Base-by-base conservation (phyloP, 1,140 invertebrate species). In the Drosophila burlai region DNA sequence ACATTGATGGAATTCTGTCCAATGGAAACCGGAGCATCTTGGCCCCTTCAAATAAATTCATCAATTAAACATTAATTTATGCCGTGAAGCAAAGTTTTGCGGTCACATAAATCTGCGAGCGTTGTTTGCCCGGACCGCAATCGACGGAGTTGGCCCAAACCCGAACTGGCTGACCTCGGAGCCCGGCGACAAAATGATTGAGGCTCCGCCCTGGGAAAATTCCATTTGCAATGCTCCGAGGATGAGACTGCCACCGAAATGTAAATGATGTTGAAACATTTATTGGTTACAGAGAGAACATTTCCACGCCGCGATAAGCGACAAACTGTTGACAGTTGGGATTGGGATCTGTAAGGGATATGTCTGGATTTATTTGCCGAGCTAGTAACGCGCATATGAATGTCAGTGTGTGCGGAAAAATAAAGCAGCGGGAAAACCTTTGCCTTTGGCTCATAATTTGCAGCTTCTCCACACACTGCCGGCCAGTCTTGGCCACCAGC, bases 51-150 rank as follows among this genome's bases (percentile, higher is more conserved):
- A 69, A 75, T 75, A 85, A 81, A 85, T 85, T 74, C 83, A 85
- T 82, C 78, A 85, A 85, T 85, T 85, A 81, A 64, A 62, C 83
- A 85, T 85, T 85, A 81, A 85, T 85, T 85, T 85, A 85, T 85
- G 82, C 82, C 38, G 61, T 67, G 74, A 65, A 71, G 68, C 83
- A 81, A 82, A 85, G 52, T 85, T 81, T 71, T 86, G 82, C 83
- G 82, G 82, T 85, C 83, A 81, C 82, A 86, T 85, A 86, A 85
- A 86, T 86, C 62, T 81, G 68, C 74, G 72, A 85, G 78, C 47
- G 68, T 61, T 77, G 67, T 52, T 57, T 66, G 60, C 40, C 62
- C 38, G 40, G 64, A 74, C 82, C 78, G 63, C 77, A 84, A 66
- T 45, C 18, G 67, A 16, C 67, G 66, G 62, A 74, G 74, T 68